Evolutionary conservation across 2,888 invertebrate species (phyloP).

Genomic region (Melinaea menophilus): DNA sequence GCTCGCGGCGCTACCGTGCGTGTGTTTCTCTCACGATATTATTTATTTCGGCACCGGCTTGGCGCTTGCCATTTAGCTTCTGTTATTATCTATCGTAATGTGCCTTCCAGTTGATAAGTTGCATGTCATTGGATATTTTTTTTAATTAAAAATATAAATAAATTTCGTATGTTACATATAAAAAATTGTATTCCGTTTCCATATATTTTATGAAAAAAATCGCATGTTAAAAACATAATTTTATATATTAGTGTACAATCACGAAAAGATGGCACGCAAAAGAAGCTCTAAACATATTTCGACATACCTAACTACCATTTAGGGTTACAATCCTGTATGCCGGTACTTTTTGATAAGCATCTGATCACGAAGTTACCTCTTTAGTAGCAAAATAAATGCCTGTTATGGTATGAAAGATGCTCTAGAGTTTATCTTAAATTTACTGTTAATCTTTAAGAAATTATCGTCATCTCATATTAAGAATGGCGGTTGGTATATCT

Average conservation of each 20-base stretch:
- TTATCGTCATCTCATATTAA: constrained; percentile 28
- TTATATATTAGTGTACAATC: constrained; percentile 26
- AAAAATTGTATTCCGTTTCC: not conserved
- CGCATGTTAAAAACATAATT: constrained; percentile 15
- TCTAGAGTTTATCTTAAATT: constrained; percentile 33
- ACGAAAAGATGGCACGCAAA: constrained; percentile 29
- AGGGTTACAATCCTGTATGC: constrained; percentile 38
- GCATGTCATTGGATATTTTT: constrained; percentile 31
- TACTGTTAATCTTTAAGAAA: constrained; percentile 32
- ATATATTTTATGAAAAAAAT: constrained; percentile 9
- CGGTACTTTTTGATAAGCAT: constrained; percentile 39
- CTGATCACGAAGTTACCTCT: constrained; percentile 38
- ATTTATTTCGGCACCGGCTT: constrained; percentile 64
- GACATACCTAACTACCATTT: constrained; percentile 38
- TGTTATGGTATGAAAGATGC: constrained; percentile 38
- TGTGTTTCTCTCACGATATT: constrained; percentile 69
- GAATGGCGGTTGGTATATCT: constrained; percentile 23
- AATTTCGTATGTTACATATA: too few species aligned
- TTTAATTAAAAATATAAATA: too few species aligned
- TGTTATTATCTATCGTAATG: constrained; percentile 60
- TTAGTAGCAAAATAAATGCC: constrained; percentile 40
- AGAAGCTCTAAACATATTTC: constrained; percentile 36
- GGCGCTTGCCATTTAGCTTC: constrained; percentile 69
- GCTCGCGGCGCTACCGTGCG: constrained; percentile 72
- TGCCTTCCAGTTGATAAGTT: constrained; percentile 52